Base-by-base conservation (phyloP, 1,140 invertebrate species). In the Bombus affinis region DNA sequence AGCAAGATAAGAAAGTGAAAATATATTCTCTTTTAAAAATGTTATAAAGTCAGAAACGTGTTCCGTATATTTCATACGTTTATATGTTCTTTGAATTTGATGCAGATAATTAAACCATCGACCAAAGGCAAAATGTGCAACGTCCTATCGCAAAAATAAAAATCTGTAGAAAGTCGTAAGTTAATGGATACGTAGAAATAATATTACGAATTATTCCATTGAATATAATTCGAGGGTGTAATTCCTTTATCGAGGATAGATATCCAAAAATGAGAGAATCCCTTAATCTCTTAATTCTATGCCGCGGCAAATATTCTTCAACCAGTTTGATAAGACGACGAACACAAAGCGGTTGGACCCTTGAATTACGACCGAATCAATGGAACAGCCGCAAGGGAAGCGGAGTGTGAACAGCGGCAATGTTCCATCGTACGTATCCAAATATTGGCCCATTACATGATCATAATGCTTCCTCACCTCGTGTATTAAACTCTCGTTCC, bases 391-490 rank as follows among this genome's bases (percentile, higher is more conserved):
- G 68, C 83, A 53, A 85, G 89, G 80, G 84, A 72, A 76, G 71
- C 83, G 71, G 44, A 76, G 88, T 65, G 79, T 88, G 87, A 88
- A 87, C 74, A 89, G 86, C 57, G 78, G 70, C 75, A 87, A 81
- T 89, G 88, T 89, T 82, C 81, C 73, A 74, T 81, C 75, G 82
- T 86, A 83, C 84, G 89, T 88, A 91, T 83, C 83, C 92, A 93
- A 93, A 93, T 93, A 93, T 93, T 93, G 92, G 92, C 85, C 92
- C 88, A 93, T 93, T 92, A 93, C 88, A 87, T 79, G 90, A 93
- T 92, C 90, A 92, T 91, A 92, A 92, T 92, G 86, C 86, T 86
- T 87, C 80, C 89, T 87, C 85, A 83, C 86, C 81, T 86, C 77
- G 44, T 62, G 59, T 77, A 82, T 74, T 66, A 77, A 83, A 86